These are phyloP conservation scores for Cotesia chilonis DNA, from an alignment of 1,140 invertebrate genomes.

Conservation along the genomic window DNA sequence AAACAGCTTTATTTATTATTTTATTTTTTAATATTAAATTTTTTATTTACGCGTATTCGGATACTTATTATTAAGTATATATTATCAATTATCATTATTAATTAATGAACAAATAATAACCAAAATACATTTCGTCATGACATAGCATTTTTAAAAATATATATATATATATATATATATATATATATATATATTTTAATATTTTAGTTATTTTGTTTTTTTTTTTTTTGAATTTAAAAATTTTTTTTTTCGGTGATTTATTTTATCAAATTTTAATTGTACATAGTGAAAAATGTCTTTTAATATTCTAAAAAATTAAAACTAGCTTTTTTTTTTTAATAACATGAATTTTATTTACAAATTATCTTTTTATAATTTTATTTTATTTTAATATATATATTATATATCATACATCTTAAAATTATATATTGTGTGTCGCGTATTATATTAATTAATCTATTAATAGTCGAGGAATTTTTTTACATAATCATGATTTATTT, in stretches of 20 bases:
- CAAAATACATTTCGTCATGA: background rate
- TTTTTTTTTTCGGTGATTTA: conserved; percentile 8
- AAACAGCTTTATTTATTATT: conserved; percentile 22
- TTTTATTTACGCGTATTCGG: background rate
- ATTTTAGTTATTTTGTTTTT: background rate
- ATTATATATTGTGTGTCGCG: too few species aligned
- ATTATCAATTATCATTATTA: conserved; percentile 4
- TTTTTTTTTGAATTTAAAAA: background rate
- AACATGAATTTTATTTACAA: too few species aligned
- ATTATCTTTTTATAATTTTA: too few species aligned
- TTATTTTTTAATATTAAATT: background rate
- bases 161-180: background rate
- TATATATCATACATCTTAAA: too few species aligned
- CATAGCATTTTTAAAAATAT: background rate
- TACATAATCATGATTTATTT: conserved; percentile 28
- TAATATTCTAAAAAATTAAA: too few species aligned
- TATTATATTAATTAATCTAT: too few species aligned
- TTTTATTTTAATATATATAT: too few species aligned
- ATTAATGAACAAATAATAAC: too few species aligned
- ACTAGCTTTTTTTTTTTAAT: too few species aligned
- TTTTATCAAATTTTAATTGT: background rate
- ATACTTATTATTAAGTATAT: conserved; percentile 4
- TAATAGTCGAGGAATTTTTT: too few species aligned
- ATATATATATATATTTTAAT: background rate
- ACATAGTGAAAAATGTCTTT: too few species aligned